Conservation (phyloP, 1,140 invertebrate species). For the Hylaeus volcanicus region DNA sequence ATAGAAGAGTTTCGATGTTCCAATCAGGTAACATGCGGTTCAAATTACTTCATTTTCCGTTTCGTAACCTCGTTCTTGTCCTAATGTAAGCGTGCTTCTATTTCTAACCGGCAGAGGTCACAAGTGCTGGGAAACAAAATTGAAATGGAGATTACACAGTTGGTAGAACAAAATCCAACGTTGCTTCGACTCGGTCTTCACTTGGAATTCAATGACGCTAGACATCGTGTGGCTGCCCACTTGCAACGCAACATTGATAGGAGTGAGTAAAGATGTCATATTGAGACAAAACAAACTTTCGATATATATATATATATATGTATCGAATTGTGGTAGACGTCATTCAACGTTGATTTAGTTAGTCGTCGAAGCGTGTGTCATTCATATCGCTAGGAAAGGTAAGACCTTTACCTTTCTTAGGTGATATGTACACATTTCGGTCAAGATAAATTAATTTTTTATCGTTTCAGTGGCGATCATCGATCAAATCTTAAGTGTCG, state of each 20-base stretch:
- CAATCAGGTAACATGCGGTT: constrained; percentile 89
- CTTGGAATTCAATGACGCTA: constrained; percentile 97
- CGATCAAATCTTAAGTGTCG: neutral
- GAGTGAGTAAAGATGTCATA: constrained; percentile 86
- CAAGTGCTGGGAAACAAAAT: constrained; percentile 97
- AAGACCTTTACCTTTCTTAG: neutral
- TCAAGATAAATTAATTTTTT: constrained; percentile 1
- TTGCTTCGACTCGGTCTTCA: constrained; percentile 95
- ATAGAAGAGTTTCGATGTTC: constrained; percentile 96
- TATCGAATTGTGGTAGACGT: neutral
- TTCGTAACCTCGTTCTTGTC: neutral
- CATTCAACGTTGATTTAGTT: neutral
- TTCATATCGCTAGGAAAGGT: neutral
- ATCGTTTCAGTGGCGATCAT: neutral
- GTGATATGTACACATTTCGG: neutral
- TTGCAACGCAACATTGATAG: constrained; percentile 98
- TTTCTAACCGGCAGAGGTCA: constrained; percentile 86
- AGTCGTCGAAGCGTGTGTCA: neutral
- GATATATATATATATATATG: neutral
- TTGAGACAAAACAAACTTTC: neutral
- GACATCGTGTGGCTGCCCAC: constrained; percentile 94
- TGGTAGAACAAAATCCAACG: constrained; percentile 96
- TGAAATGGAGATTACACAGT: constrained; percentile 97
- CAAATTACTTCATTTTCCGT: neutral
- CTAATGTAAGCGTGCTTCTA: neutral